Conservation (phyloP, 2,113 vertebrate genomes). For the Haemorhous mexicanus region DNA sequence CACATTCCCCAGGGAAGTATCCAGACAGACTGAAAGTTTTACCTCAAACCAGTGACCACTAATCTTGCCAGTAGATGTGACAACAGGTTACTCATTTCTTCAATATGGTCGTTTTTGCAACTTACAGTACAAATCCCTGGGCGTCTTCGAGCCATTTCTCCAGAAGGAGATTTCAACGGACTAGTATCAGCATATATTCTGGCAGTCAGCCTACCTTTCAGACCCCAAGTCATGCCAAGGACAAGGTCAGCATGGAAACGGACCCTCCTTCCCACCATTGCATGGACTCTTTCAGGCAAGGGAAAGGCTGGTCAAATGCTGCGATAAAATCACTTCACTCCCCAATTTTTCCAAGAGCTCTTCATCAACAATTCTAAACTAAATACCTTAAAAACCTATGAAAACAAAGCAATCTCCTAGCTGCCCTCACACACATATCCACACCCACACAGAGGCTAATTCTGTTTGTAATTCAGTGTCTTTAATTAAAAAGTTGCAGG, state of each 20-base stretch:
- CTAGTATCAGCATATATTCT: neutral
- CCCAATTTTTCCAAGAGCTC: neutral
- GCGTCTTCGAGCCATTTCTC: neutral
- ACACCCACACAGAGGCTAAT: neutral
- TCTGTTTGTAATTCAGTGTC: neutral
- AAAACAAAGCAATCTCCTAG: neutral
- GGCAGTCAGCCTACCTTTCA: neutral
- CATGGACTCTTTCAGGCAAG: neutral
- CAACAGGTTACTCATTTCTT: neutral
- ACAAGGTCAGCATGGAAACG: neutral
- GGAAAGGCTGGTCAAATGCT: neutral
- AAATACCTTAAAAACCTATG: neutral
- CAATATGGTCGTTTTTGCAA: neutral
- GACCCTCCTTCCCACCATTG: neutral
- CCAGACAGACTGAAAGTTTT: neutral
- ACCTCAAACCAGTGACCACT: neutral
- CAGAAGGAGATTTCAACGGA: neutral
- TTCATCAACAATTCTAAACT: neutral
- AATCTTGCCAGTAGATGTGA: neutral
- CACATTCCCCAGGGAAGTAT: neutral
- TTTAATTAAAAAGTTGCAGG: neutral
- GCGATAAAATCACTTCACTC: neutral
- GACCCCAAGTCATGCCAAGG: neutral
- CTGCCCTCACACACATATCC: neutral
- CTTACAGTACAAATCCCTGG: neutral